These are phyloP conservation scores for Chascanopsetta lugubris DNA, from an alignment of 2,113 vertebrate species.

Conservation along the genomic window DNA sequence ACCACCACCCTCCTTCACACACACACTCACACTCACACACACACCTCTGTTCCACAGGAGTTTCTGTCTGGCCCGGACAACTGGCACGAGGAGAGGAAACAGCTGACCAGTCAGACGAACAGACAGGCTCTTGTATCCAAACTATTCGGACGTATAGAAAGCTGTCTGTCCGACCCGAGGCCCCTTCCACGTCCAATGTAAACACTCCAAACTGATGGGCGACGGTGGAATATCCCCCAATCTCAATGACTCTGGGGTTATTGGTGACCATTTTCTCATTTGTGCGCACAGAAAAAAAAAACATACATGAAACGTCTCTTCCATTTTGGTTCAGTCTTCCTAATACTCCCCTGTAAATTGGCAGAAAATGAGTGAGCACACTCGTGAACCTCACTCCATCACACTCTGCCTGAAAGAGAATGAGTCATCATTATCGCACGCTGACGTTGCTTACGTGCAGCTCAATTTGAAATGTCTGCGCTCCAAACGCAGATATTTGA, in stretches of 20 bases:
- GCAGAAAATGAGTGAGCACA: background rate
- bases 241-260: background rate
- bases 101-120: constrained; percentile 53
- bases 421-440: background rate
- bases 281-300: background rate
- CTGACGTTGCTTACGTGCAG: background rate
- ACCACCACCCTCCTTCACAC: too few species aligned
- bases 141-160: background rate
- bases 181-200: background rate
- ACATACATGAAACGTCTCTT: background rate
- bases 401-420: background rate
- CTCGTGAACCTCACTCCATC: background rate
- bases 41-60: constrained; percentile 37
- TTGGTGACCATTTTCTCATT: background rate
- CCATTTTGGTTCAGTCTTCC: background rate
- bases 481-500: background rate
- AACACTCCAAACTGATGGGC: too few species aligned
- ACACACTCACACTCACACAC: too few species aligned
- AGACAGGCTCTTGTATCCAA: background rate
- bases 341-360: background rate
- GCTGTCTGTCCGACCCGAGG: background rate
- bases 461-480: background rate
- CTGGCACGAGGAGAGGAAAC: constrained; percentile 65
- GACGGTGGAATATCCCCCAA: too few species aligned
- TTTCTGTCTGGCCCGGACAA: constrained; percentile 66